Evolutionary conservation across 2,797 vertebrate species (phyloP), one percentile per base, ranked within the genome.

Genomic region (Falco rusticolus): DNA sequence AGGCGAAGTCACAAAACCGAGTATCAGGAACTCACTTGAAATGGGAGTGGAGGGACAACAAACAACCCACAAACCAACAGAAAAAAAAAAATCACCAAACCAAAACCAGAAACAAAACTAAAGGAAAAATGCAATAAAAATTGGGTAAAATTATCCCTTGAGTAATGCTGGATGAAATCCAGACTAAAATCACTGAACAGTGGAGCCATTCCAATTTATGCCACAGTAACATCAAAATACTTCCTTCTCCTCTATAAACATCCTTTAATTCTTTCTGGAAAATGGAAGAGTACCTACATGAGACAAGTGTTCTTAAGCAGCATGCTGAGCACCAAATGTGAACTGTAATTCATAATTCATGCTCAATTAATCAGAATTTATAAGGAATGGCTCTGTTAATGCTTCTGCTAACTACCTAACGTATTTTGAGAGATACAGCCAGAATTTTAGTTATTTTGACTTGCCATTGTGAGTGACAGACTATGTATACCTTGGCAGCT

Each of bases 361-460:
- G 83, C 86, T 93, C 80, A 94, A 61, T 96, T 94, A 95, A 95
- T 90, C 57, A 45, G 64, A 68, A 74, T 80, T 74, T 77, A 65
- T 80, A 91, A 93, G 89, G 50, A 96, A 94, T 33, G 37, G 43
- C 48, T 87, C 24, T 31, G 59, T 51, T 92, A 88, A 87, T 41
- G 70, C 29, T 34, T 78, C 33, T 28, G 69, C 60, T 82, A 75
- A 83, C 78, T 81, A 83, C 86, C 50, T 81, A 77, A 59, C 66
- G 74, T 90, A 63, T 81, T 85, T 75, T 56, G 83, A 93, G 90
- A 87, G 47, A 54, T 10, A 69, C 81, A 75, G 79, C 43, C 77
- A 85, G 34, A 70, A 29, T 69, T 50, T 77, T 74, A 77, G 86
- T 82, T 91, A 87, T 34, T 39, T 64, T 54, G 75, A 91, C 89